Evolutionary conservation across 2,797 vertebrate species (phyloP).

Genomic region (Sebastes diploproa): DNA sequence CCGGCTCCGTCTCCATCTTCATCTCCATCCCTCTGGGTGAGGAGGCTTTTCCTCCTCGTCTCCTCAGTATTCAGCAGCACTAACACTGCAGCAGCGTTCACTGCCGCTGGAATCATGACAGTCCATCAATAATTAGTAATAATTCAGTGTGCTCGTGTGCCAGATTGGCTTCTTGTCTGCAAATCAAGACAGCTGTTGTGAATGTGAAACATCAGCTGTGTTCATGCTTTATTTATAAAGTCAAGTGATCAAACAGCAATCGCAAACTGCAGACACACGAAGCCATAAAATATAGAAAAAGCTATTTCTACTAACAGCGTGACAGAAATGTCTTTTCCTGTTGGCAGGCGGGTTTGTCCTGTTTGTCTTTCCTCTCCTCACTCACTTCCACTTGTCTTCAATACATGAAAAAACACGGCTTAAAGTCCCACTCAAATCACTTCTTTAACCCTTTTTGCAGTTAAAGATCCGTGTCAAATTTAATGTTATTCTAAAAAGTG

Average conservation of each 20-base stretch:
- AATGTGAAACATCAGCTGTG: not conserved
- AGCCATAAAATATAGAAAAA: not conserved
- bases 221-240: not conserved
- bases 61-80: constrained; percentile 18
- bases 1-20: constrained; percentile 47
- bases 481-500: too few relatives aligned
- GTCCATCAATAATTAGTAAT: not conserved
- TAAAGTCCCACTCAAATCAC: not conserved
- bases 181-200: constrained; percentile 6
- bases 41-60: constrained; percentile 35
- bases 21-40: constrained; percentile 35
- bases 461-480: not conserved
- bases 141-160: not conserved
- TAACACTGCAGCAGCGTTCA: constrained; percentile 16
- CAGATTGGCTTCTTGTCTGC: not conserved
- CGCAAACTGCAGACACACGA: not conserved
- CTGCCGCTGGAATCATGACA: not conserved
- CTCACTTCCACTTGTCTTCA: not conserved
- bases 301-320: not conserved
- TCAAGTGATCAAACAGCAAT: not conserved
- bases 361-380: not conserved
- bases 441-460: not conserved
- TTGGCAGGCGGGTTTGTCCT: not conserved
- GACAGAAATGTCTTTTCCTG: not conserved
- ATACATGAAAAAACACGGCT: too few relatives aligned